Conservation (phyloP, 2,113 vertebrate genomes). For the Aptenodytes forsteri region DNA sequence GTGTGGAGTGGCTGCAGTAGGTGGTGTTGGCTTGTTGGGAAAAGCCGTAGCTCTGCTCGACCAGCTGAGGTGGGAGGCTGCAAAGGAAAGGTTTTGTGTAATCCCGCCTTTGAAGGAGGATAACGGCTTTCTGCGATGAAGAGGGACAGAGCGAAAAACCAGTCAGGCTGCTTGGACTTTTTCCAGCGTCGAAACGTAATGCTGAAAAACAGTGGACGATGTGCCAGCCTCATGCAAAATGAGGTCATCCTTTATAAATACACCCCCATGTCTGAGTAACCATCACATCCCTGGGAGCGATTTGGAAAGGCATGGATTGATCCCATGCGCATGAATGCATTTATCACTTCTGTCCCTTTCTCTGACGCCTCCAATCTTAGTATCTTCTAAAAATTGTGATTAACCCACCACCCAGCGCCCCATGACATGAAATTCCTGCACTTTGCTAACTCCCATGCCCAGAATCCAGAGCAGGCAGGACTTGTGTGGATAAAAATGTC, state of each 20-base stretch:
- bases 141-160: not conserved
- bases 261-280: not conserved
- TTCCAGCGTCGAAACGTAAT: not conserved
- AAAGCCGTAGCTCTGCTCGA: not conserved
- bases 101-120: not conserved
- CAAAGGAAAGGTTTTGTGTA: not conserved
- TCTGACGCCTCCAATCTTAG: not conserved
- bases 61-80: not conserved
- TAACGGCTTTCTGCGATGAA: not conserved
- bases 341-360: not conserved
- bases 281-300: not conserved
- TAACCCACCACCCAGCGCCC: not conserved
- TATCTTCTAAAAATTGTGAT: not conserved
- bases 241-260: constrained; percentile 10
- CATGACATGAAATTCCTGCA: not conserved
- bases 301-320: not conserved
- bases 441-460: not conserved
- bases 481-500: not conserved
- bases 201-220: not conserved
- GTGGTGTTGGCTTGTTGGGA: not conserved
- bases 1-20: not conserved
- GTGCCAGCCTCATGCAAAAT: not conserved
- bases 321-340: not conserved
- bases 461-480: not conserved
- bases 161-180: not conserved